Evolutionary conservation across 2,797 vertebrate genomes (phyloP).

Genomic region (Myotis vivesi): DNA sequence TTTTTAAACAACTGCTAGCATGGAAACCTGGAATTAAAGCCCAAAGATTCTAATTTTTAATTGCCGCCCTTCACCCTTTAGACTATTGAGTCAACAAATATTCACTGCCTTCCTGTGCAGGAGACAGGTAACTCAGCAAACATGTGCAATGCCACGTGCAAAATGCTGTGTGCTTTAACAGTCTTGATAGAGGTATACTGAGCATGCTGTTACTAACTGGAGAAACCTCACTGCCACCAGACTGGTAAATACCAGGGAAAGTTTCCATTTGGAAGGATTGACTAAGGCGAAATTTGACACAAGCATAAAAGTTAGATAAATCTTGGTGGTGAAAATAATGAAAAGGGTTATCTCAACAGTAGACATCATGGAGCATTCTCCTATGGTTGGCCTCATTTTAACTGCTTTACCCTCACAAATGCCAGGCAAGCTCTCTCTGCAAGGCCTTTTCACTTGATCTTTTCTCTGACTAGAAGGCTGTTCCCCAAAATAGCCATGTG

Average conservation of each 20-base stretch:
- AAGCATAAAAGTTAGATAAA: background rate
- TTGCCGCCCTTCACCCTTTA: background rate
- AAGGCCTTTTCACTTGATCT: background rate
- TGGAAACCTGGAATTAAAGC: background rate
- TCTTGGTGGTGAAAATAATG: background rate
- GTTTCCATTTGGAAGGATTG: background rate
- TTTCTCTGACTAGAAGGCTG: background rate
- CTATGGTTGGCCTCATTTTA: background rate
- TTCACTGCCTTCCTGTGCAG: background rate
- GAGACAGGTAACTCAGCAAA: background rate
- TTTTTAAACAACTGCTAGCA: background rate
- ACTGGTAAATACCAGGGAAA: background rate
- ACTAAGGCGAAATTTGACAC: background rate
- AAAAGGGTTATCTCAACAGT: background rate
- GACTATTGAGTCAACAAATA: background rate
- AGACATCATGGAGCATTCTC: background rate
- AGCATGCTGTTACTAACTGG: background rate
- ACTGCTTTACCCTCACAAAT: background rate
- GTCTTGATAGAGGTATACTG: background rate
- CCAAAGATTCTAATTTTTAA: background rate
- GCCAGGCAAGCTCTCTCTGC: background rate
- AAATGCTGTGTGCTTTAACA: background rate
- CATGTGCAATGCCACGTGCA: background rate
- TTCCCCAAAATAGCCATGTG: background rate
- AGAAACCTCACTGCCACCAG: background rate